Evolutionary conservation across 2,113 vertebrate species (phyloP), one percentile per base, ranked within the genome.

Genomic region (Pipra filicauda): DNA sequence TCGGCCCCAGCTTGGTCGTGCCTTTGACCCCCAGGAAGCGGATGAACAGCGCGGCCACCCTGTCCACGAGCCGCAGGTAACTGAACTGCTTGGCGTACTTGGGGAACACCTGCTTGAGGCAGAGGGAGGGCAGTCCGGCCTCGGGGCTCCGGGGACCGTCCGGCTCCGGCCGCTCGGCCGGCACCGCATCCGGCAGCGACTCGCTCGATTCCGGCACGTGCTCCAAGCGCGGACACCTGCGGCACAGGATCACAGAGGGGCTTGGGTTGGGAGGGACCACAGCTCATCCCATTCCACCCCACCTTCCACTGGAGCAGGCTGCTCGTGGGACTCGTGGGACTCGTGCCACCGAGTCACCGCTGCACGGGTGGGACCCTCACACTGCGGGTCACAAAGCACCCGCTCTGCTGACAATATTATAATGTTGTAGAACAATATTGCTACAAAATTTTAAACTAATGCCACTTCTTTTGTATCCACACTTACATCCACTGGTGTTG

Each of bases 41-140:
- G 92, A 99, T 98, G 76, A 99, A 99, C 8, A 99, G 94, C 0
- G 97, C 96, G 2, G 99, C 98, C 88, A 99, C 98, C 14, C 98
- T 98, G 94, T 99, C 99, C 97, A 99, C 98, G 33, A 98, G 96
- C 7, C 99, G 97, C 97, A 99, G 97, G 92, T 99, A 97, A 97
- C 95, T 98, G 91, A 99, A 99, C 96, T 99, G 99, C 94, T 98
- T 99, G 48, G 98, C 98, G 12, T 99, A 99, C 88, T 99, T 99
- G 64, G 99, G 99, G 92, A 99, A 99, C 59, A 99, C 99, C 97
- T 99, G 99, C 96, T 99, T 99, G 95, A 99, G 98, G 92, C 98
- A 99, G 26, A 99, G 96, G 9, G 99, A 98, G 30, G 99, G 99
- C 75, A 99, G 96, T 0, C 52, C 89, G 7, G 93, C 65, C 39